A percentile compares a stretch with the other conserved stretches of the same genome.
Conservation (phyloP, 2,888 invertebrate genomes). For the Drosophila aldrichi region DNA sequence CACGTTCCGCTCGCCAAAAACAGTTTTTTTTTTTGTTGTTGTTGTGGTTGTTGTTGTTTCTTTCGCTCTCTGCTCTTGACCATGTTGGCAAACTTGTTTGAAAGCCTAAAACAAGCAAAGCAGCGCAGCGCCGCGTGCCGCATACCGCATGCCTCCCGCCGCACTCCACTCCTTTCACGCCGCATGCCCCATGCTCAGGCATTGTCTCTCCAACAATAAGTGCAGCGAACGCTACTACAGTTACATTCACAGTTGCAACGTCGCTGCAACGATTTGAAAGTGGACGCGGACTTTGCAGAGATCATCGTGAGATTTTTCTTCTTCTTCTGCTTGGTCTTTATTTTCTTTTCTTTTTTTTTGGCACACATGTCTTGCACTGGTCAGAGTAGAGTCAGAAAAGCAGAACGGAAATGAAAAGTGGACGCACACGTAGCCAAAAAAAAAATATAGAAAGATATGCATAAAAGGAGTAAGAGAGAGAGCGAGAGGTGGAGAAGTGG, state of each 20-base stretch:
- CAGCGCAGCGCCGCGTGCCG: conserved; percentile 2
- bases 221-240: conserved; percentile 26
- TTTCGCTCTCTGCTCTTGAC: conserved; percentile 48
- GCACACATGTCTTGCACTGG: conserved; percentile 24
- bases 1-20: conserved; percentile 52
- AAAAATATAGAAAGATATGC: neutral
- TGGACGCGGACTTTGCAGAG: conserved; percentile 25
- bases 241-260: conserved; percentile 22
- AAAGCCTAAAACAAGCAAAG: conserved; percentile 43
- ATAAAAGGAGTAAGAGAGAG: neutral
- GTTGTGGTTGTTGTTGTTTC: too few species aligned
- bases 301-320: conserved; percentile 60
- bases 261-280: conserved; percentile 11
- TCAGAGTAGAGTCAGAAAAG: conserved; percentile 16
- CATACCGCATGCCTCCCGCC: neutral
- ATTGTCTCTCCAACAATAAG: conserved; percentile 41
- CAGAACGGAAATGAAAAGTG: conserved; percentile 69
- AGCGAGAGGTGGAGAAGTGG: too few species aligned
- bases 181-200: neutral
- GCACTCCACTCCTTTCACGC: neutral
- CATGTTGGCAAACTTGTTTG: conserved; percentile 71
- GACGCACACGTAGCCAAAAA: conserved; percentile 61
- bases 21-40: conserved; percentile 18
- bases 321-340: conserved; percentile 35
- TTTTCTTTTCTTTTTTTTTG: neutral